A percentile compares a stretch with the other conserved stretches of the same genome.
Conservation (phyloP, 2,888 invertebrate species). For the Sphaerophoria taeniata region DNA sequence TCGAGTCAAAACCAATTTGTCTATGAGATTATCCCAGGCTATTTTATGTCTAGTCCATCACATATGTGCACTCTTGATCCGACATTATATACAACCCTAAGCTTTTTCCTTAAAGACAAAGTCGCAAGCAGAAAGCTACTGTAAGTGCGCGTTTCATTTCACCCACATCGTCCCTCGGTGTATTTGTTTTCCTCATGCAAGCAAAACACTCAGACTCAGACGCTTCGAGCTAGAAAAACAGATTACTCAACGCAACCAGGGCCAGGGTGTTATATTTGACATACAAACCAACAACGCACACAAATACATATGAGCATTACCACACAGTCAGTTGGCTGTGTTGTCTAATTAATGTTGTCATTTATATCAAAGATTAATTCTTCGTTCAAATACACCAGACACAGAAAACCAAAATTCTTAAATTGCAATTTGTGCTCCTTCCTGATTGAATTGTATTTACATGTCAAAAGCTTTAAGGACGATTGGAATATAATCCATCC, state of each 20-base stretch:
- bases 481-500: neutral
- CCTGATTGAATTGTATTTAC: neutral
- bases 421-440: neutral
- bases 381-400: slow-evolving; percentile 16
- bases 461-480: slow-evolving; percentile 18
- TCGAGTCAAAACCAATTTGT: slow-evolving; percentile 46
- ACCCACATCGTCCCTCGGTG: slow-evolving; percentile 12
- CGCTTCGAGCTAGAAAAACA: slow-evolving; percentile 53
- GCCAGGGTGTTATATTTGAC: slow-evolving; percentile 21
- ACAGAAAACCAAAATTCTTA: slow-evolving; percentile 45
- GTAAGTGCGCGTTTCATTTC: neutral
- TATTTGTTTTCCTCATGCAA: slow-evolving; percentile 3
- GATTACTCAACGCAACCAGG: slow-evolving; percentile 45
- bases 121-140: slow-evolving; percentile 13
- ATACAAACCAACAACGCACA: too few species aligned
- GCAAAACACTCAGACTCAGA: slow-evolving; percentile 47
- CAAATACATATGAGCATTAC: neutral
- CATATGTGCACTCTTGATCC: slow-evolving; percentile 27
- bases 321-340: neutral
- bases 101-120: slow-evolving; percentile 40
- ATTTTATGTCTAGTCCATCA: slow-evolving; percentile 20
- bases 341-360: slow-evolving; percentile 66
- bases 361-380: slow-evolving; percentile 12
- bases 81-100: slow-evolving; percentile 37
- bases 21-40: slow-evolving; percentile 23